Evolutionary conservation across 2,888 invertebrate genomes (phyloP), one percentile per base, ranked within the genome.

Genomic region (Sinohyriopsis cumingii): DNA sequence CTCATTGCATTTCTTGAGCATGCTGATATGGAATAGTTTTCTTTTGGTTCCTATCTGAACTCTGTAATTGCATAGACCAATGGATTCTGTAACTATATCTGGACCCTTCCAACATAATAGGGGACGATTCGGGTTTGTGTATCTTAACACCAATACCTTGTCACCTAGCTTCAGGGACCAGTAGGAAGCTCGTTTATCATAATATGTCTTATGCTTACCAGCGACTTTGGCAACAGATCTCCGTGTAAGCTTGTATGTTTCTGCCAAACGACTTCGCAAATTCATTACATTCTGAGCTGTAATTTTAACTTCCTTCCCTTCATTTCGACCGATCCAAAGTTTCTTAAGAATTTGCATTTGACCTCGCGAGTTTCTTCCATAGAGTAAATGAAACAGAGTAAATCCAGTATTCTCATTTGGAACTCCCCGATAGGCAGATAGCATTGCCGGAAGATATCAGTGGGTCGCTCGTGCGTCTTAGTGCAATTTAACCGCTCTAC

Each of bases 91-190:
- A 24, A 69, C 65, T 15, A 25, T 53, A 70, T 63, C 72, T 28
- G 28, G 76, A 53, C 78, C 75, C 55, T 72, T 70, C 78, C 74
- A 78, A 25, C 72, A 73, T 61, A 78, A 68, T 5, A 77, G 65
- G n/a, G 74, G 66, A 63, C 81, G 82, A 66, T 79, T 80, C 18
- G 61, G n/a, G 25, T 81, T 71, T 3, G 81, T 81, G 7, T 78
- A 78, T 5, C 80, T 55, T 20, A 83, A 60, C 0, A 83, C 67
- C 19, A 81, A 59, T 1, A 77, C 80, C 25, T 72, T 68, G 19
- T 80, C 79, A n/a, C 73, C 76, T 15, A 64, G 62, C 22, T 72
- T 60, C 15, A 79, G 68, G 18, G 54, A n/a, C 60, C 73, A 45
- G 3, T 15, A 12, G 55, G 56, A 73, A 9, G 72, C 68, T 53